phyloP scores from a whole-genome alignment of 2,797 vertebrate genomes.

The Labroides dimidiatus region DNA sequence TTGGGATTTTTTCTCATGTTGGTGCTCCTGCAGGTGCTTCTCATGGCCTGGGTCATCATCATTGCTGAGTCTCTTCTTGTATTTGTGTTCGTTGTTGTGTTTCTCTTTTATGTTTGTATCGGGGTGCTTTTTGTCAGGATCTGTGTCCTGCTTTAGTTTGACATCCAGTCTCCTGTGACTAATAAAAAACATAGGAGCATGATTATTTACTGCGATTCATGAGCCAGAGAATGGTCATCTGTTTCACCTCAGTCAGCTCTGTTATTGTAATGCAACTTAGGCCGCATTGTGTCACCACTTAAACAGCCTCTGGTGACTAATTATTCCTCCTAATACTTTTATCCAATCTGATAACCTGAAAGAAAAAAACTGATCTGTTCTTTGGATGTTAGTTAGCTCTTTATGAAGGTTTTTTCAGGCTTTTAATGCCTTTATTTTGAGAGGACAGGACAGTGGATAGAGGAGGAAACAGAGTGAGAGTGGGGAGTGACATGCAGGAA shows the following conservation, averaged over 20 bases:
- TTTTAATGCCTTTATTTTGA: no score
- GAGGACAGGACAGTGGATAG: no score
- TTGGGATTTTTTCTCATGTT: constrained; percentile 42
- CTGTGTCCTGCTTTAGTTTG: constrained; percentile 64
- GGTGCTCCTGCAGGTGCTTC: constrained; percentile 35
- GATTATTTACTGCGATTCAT: constrained; percentile 27
- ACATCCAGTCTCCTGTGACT: constrained; percentile 72
- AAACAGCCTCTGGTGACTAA: background rate
- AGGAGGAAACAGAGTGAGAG: no score
- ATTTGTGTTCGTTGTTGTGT: constrained; percentile 46
- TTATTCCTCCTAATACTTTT: background rate
- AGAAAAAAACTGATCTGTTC: no score
- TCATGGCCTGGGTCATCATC: constrained; percentile 18
- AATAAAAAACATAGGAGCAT: constrained; percentile 65
- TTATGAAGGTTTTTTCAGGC: no score
- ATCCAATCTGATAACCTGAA: background rate
- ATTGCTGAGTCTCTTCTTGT: constrained; percentile 44
- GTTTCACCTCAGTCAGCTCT: background rate
- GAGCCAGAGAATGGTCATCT: constrained; percentile 10
- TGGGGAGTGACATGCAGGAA: no score
- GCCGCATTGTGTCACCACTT: background rate
- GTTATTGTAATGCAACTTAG: background rate
- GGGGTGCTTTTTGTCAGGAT: constrained; percentile 66
- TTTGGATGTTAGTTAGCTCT: no score
- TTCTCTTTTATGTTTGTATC: constrained; percentile 72